phyloP scores from a whole-genome alignment of 2,888 invertebrate genomes.

The Abscondita cerata region DNA sequence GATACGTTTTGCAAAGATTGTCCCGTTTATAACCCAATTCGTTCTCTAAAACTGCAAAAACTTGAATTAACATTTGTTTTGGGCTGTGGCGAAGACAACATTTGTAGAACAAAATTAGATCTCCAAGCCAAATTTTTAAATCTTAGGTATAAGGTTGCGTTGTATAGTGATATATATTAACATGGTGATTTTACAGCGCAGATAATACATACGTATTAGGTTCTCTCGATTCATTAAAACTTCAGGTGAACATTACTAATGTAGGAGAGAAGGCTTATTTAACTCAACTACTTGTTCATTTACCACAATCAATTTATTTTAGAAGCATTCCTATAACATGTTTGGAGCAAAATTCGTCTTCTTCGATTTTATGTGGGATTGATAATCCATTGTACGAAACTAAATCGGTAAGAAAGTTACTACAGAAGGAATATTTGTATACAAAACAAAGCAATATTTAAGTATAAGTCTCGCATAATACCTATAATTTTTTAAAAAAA shows the following conservation, averaged over 20 bases:
- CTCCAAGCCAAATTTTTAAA: conserved; percentile 40
- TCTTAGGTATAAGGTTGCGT: conserved; percentile 29
- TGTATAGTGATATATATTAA: background rate
- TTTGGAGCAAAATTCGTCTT: conserved; percentile 38
- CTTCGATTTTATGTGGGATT: conserved; percentile 47
- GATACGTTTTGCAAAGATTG: conserved; percentile 47
- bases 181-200: conserved; percentile 32
- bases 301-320: conserved; percentile 53
- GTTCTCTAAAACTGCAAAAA: conserved; percentile 41
- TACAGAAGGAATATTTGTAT: too few species aligned
- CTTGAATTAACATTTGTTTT: conserved; percentile 48
- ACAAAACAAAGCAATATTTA: too few species aligned
- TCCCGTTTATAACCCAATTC: conserved; percentile 43
- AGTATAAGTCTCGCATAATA: too few species aligned
- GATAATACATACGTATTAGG: conserved; percentile 50
- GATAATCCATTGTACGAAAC: conserved; percentile 49
- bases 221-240: conserved; percentile 46
- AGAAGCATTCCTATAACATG: conserved; percentile 45
- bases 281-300: conserved; percentile 58
- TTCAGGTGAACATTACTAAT: conserved; percentile 55
- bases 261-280: conserved; percentile 61
- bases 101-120: conserved; percentile 47
- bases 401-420: conserved; percentile 35
- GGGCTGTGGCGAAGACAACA: conserved; percentile 49
- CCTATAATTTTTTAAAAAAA: too few species aligned